A percentile compares a stretch with the other conserved stretches of the same genome.
Conservation (phyloP, 2,113 vertebrate genomes). For the Bufo bufo region DNA sequence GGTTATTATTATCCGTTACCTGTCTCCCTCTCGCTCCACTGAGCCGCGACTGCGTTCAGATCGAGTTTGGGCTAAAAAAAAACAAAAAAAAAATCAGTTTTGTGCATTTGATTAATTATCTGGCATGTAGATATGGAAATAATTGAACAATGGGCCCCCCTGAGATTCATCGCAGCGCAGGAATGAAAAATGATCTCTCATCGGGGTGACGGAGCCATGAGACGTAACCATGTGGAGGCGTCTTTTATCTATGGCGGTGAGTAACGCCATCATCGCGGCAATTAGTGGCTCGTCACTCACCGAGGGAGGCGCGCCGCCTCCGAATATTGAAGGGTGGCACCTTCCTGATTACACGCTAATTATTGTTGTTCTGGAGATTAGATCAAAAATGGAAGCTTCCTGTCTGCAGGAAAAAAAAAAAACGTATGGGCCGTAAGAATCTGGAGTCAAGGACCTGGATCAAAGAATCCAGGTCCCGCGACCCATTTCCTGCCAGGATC, state of each 20-base stretch:
- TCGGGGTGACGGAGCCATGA: constrained; percentile 66
- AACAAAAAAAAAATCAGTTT: constrained; percentile 68
- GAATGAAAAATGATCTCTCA: constrained; percentile 77
- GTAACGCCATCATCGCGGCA: constrained; percentile 34
- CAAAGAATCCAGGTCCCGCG: background rate
- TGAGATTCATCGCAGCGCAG: constrained; percentile 74
- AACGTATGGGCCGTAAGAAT: background rate
- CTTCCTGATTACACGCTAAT: background rate
- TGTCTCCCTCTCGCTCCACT: background rate
- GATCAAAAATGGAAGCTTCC: background rate
- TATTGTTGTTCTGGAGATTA: background rate
- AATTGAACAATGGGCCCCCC: constrained; percentile 77
- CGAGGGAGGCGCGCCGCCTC: no score
- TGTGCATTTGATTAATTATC: constrained; percentile 78
- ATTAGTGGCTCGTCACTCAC: constrained; percentile 37
- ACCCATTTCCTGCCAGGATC: background rate
- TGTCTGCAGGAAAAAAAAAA: background rate
- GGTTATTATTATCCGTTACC: background rate
- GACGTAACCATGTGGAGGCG: constrained; percentile 61
- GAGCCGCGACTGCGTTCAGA: background rate
- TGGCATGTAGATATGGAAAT: constrained; percentile 81
- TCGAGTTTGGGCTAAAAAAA: constrained; percentile 60
- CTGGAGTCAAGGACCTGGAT: background rate
- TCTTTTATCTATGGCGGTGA: constrained; percentile 23
- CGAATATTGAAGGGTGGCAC: background rate